Evolutionary conservation across 2,797 vertebrate genomes (phyloP).

Genomic region (Apodemus agrarius): DNA sequence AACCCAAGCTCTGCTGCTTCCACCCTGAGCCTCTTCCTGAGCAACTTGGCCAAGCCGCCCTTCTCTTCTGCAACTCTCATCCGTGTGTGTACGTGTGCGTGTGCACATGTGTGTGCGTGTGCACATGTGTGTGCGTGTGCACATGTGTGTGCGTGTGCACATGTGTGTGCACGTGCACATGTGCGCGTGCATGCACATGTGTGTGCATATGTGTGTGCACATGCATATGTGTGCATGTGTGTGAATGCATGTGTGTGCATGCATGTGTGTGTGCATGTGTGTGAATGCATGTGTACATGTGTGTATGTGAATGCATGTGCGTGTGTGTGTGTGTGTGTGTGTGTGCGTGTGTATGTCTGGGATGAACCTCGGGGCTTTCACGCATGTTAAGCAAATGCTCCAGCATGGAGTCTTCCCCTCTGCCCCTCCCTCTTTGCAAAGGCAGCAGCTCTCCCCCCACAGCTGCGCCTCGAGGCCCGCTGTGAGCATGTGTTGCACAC

Average conservation of each 20-base stretch:
- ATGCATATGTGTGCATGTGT: no score
- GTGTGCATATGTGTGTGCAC: no score
- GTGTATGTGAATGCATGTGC: no score
- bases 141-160: no score
- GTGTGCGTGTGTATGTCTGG: neutral
- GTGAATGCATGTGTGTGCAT: no score
- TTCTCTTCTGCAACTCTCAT: neutral
- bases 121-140: no score
- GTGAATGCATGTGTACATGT: neutral
- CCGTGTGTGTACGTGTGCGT: neutral
- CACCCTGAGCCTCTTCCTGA: neutral
- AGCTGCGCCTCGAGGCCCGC: accelerated
- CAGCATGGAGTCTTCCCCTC: neutral
- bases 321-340: no score
- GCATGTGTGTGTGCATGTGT: no score
- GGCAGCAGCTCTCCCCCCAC: accelerated
- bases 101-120: no score
- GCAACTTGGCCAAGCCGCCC: no score
- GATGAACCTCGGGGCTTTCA: neutral
- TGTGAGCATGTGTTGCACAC: accelerated
- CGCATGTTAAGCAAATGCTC: neutral
- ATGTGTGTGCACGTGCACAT: no score
- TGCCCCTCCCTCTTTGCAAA: neutral
- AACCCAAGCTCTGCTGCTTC: neutral
- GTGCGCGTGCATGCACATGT: neutral